phyloP scores from a whole-genome alignment of 2,113 vertebrate genomes.

The Hipposideros armiger region DNA sequence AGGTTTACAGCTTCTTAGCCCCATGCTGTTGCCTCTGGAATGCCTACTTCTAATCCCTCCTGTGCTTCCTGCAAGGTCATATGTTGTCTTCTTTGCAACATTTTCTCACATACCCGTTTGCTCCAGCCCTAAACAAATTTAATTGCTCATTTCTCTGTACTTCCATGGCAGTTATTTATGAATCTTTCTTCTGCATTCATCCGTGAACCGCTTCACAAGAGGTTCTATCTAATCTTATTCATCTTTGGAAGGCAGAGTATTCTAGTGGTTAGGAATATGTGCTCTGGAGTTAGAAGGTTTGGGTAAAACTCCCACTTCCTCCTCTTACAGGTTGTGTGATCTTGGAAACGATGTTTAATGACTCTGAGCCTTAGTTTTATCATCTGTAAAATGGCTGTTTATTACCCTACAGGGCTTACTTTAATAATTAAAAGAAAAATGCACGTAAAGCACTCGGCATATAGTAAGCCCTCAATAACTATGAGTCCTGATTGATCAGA shows the following conservation, averaged over 20 bases:
- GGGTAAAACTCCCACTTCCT: conserved; percentile 6
- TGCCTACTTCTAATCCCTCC: neutral
- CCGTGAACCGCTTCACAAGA: conserved; percentile 72
- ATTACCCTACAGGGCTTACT: neutral
- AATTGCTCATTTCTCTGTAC: conserved; percentile 37
- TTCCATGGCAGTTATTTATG: conserved; percentile 65
- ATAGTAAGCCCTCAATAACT: neutral
- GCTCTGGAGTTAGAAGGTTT: conserved; percentile 14
- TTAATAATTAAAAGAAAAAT: conserved; percentile 28
- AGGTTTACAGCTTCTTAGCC: neutral
- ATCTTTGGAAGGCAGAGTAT: conserved; percentile 74
- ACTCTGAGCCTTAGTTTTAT: neutral
- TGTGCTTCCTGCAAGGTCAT: conserved; percentile 6
- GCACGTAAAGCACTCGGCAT: neutral
- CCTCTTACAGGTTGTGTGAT: neutral
- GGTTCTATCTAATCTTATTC: conserved; percentile 75
- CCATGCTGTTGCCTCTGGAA: neutral
- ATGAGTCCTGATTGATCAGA: neutral
- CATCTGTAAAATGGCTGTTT: neutral
- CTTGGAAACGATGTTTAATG: neutral
- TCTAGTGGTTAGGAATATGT: conserved; percentile 63
- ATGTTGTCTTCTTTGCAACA: neutral
- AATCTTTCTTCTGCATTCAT: conserved; percentile 70
- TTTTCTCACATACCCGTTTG: conserved; percentile 46
- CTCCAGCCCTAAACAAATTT: conserved; percentile 27